Percentiles rank a stretch among this genome's conserved stretches.
phyloP scores from a whole-genome alignment of 1,140 invertebrate genomes.

The Notospermus geniculatus region DNA sequence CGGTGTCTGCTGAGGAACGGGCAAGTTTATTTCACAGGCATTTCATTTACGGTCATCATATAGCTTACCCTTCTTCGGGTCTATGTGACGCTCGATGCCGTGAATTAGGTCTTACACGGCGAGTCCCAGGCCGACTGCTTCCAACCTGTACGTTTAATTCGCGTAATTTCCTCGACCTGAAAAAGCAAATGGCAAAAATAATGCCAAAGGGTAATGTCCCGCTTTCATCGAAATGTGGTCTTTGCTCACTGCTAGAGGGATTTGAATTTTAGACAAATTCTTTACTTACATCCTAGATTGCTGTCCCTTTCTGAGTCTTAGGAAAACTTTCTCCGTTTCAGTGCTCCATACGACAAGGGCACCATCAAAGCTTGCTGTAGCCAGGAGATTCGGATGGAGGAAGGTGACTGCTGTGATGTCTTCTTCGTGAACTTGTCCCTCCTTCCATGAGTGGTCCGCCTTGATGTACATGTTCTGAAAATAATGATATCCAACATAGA shows the following conservation, averaged over 20 bases:
- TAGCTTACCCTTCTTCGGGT: conserved; percentile 38
- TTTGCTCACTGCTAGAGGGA: no score
- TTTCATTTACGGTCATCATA: no score
- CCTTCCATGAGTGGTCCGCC: conserved; percentile 47
- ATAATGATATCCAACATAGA: no score
- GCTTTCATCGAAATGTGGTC: no score
- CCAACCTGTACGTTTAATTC: background rate
- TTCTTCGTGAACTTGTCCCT: conserved; percentile 51
- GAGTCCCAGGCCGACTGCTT: conserved; percentile 1
- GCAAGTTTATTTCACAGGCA: no score
- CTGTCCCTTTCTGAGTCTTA: conserved; percentile 39
- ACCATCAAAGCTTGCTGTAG: conserved; percentile 52
- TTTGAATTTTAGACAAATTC: background rate
- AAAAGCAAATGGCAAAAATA: background rate
- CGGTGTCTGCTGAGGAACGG: no score
- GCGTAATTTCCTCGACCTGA: background rate
- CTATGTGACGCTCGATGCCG: conserved; percentile 43
- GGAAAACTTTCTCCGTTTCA: conserved; percentile 50
- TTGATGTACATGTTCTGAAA: conserved; percentile 47
- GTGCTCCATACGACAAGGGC: conserved; percentile 52
- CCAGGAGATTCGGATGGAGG: conserved; percentile 46
- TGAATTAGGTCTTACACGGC: conserved; percentile 43
- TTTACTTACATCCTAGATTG: conserved; percentile 37
- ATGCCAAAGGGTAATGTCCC: background rate
- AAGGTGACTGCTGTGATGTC: conserved; percentile 49